Conservation (phyloP, 2,797 vertebrate genomes). For the Muscicapa comitata region DNA sequence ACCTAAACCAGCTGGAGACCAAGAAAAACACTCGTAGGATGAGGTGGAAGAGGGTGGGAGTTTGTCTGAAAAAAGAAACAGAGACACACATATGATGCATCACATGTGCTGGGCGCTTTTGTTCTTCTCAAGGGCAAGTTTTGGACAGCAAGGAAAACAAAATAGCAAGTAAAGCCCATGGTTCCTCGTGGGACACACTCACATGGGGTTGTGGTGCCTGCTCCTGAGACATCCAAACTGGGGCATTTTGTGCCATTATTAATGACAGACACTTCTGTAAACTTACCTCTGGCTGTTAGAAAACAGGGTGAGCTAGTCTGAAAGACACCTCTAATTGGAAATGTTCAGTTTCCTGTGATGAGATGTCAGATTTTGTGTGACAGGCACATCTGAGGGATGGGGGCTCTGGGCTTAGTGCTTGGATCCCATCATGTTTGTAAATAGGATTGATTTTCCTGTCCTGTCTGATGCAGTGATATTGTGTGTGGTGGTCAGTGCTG, state of each 20-base stretch:
- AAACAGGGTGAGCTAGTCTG: neutral
- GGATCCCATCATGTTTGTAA: neutral
- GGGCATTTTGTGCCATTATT: neutral
- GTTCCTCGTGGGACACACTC: neutral
- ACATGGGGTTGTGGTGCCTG: rapidly evolving
- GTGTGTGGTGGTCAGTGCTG: neutral
- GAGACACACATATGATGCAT: neutral
- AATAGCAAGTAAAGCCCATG: neutral
- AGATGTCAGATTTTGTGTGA: neutral
- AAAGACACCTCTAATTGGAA: neutral
- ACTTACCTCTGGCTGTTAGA: neutral
- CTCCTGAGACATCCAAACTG: neutral
- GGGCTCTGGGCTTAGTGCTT: neutral
- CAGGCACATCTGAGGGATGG: neutral
- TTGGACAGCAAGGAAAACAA: neutral
- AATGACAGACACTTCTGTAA: neutral
- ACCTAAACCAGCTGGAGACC: constrained; percentile 21
- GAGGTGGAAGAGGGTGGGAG: constrained; percentile 20
- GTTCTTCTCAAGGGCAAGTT: neutral
- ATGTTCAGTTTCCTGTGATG: rapidly evolving
- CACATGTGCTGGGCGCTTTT: neutral
- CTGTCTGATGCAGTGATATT: neutral
- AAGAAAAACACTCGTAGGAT: constrained; percentile 4
- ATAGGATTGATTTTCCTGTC: constrained; percentile 14
- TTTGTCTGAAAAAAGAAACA: constrained; percentile 23